Base-by-base conservation (phyloP, 2,888 invertebrate species). In the Orchestes rusci region DNA sequence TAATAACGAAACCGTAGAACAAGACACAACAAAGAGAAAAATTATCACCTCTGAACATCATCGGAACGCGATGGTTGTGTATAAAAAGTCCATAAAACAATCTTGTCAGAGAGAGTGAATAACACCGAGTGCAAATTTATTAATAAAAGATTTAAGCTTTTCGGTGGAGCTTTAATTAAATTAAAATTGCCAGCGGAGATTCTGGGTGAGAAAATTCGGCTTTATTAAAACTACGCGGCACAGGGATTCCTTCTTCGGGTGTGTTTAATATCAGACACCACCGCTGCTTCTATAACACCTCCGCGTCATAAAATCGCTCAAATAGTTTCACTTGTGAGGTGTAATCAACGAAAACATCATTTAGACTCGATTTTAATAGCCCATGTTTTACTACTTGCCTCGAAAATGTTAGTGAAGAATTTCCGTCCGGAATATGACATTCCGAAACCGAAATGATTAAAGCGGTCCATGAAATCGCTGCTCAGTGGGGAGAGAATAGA, bases 221-320 rank as follows among this genome's bases (percentile, higher is more conserved):
- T 58, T 57, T 58, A 58, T 58, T 58, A 58, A 58, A 58, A 57
- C 56, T 58, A 39, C 37, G 44, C 45, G 36, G 51, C 54, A 45
- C 50, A 51, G 53, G 52, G 53, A 53, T 45, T 56, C 53, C 56
- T 56, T n/a, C n/a, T n/a, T 54, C 20, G 43, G 51, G 41, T 44
- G 38, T 44, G 45, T 48, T 44, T 41, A 48, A 50, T 50, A 37
- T 50, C 40, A 41, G 44, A 40, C 48, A 39, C 44, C 41, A 45
- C 48, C 45, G 45, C 45, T 48, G 44, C 45, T 44, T 34, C 30
- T 17, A 29, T 44, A 36, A 38, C 48, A 48, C 48, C 48, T 44
- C 41, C 28, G 28, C 29, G 36, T 47, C 39, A 39, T 47, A 47
- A 47, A 42, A 47, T 43, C 43, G n/a, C 40, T 45, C 18, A 35